Evolutionary conservation across 2,888 invertebrate species (phyloP).

Genomic region (Leptogaster cylindrica): DNA sequence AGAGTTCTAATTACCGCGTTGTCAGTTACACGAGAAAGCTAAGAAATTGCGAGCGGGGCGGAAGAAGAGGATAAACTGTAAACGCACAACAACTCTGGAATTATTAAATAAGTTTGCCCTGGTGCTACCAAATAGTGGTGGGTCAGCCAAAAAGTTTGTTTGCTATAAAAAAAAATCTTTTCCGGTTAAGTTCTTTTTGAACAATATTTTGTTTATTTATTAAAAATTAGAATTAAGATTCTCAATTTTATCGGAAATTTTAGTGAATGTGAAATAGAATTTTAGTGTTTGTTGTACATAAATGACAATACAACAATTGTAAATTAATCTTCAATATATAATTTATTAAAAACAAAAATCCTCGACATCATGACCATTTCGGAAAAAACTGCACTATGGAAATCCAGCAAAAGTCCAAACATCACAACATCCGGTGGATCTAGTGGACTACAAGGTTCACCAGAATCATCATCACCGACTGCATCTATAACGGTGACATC

Average conservation of each 20-base stretch:
- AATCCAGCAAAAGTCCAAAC: conserved; percentile 44
- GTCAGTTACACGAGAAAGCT: background rate
- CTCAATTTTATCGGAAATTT: background rate
- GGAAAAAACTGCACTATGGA: conserved; percentile 51
- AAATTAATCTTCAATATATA: background rate
- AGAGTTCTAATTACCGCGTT: conserved; percentile 1
- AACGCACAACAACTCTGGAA: conserved; percentile 30
- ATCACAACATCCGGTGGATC: conserved; percentile 45
- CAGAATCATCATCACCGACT: conserved; percentile 25
- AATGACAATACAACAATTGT: conserved; percentile 26
- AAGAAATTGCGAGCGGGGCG: background rate
- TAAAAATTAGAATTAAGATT: conserved; percentile 16
- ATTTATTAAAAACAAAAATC: background rate
- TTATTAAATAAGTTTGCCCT: conserved; percentile 1
- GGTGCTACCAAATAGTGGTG: background rate
- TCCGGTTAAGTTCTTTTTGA: conserved; percentile 17
- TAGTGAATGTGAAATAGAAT: conserved; percentile 12
- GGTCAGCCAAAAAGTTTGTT: no score
- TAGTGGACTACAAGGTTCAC: conserved; percentile 34
- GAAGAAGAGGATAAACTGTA: conserved; percentile 15
- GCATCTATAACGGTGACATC: conserved; percentile 16
- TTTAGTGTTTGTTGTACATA: conserved; percentile 16
- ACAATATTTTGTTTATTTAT: conserved; percentile 12
- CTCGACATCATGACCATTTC: conserved; percentile 50
- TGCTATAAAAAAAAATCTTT: no score